Evolutionary conservation across 2,113 vertebrate genomes (phyloP), one percentile per base, ranked within the genome.

Genomic region (Macroglossus sobrinus): DNA sequence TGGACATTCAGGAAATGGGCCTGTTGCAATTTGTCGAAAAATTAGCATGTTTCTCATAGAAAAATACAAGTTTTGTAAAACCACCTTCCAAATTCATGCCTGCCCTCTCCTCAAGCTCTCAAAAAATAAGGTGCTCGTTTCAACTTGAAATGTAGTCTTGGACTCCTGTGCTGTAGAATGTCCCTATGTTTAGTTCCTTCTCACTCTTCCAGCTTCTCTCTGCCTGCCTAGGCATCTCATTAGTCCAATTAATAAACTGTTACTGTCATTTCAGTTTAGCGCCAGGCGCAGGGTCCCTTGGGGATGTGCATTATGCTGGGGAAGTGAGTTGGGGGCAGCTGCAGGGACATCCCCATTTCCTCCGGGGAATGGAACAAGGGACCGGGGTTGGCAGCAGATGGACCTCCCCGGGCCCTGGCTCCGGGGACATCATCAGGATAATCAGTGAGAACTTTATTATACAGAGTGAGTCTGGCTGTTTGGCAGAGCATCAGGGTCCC

Each of bases 401-500:
- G 96, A 94, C 97, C 97, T 98, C 95, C 96, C 97, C 82, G 96
- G 96, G 97, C 94, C 96, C 97, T 93, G 81, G 97, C 97, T 97
- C 97, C 97, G 96, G 97, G 80, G 35, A 66, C 26, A 50, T 97
- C 96, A 84, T 97, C 98, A 97, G 97, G 96, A 97, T 96, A 98
- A 98, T 98, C 98, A 98, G 97, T 82, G 96, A 97, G 97, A 94
- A 95, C 92, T 87, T 98, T 76, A 98, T 98, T 97, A 98, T 85
- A 93, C 94, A 90, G 92, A 97, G 97, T 93, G 94, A 93, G 96
- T 93, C 96, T 84, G 97, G 92, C 96, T 96, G 78, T 96, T 98
- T 98, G 98, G 98, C 98, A 98, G 98, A 95, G 98, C 97, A 98
- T 96, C 97, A 97, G 97, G 98, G 97, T 98, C 97, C 98, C 96